Conservation (phyloP, 2,797 vertebrate genomes). For the Lindbergichthys nudifrons region DNA sequence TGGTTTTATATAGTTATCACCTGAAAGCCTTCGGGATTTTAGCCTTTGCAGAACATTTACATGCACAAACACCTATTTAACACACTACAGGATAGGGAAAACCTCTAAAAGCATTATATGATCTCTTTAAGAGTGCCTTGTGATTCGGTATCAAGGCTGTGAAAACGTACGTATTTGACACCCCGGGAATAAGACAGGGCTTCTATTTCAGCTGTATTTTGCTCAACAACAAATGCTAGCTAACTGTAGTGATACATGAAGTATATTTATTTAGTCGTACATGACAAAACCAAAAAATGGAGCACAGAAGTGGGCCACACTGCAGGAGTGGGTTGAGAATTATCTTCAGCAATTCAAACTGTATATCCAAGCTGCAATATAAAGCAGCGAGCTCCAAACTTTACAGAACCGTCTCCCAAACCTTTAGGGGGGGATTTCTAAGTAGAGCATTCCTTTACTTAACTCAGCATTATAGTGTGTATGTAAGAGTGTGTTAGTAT, state of each 20-base stretch:
- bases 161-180: not conserved
- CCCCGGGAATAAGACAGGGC: not conserved
- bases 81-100: too few species aligned
- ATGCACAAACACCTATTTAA: too few species aligned
- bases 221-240: too few species aligned
- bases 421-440: not conserved
- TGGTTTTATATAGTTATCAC: not conserved
- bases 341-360: not conserved
- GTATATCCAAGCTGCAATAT: not conserved
- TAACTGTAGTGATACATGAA: not conserved
- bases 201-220: not conserved
- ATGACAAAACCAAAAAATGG: not conserved
- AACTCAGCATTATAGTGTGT: not conserved
- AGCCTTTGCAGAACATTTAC: too few species aligned
- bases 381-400: not conserved
- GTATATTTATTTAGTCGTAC: not conserved
- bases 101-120: too few species aligned
- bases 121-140: not conserved
- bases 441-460: not conserved
- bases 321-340: not conserved
- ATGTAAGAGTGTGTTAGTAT: not conserved
- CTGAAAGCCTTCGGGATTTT: not conserved
- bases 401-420: not conserved
- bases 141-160: not conserved
- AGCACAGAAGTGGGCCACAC: not conserved